phyloP scores from a whole-genome alignment of 1,140 invertebrate genomes.

The Zophobas atratus region DNA sequence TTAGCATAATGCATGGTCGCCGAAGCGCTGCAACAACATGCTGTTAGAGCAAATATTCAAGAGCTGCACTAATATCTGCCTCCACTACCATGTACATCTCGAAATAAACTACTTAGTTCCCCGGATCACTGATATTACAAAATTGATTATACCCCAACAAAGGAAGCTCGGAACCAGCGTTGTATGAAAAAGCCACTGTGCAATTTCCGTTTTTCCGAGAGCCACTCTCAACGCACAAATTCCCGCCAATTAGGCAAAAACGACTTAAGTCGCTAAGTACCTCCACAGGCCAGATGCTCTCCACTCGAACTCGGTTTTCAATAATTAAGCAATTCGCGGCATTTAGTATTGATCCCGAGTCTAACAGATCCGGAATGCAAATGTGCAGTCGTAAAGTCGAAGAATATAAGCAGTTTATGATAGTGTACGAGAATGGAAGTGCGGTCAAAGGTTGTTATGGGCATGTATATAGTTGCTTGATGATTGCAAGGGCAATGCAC shows the following conservation, averaged over 20 bases:
- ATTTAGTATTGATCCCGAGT: slow-evolving; percentile 4
- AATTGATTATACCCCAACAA: too few relatives aligned
- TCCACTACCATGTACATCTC: background rate
- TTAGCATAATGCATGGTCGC: background rate
- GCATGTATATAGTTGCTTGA: slow-evolving; percentile 26
- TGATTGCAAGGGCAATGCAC: slow-evolving; percentile 38
- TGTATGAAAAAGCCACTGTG: too few relatives aligned
- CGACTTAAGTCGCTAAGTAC: background rate
- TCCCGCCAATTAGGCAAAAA: slow-evolving; percentile 5
- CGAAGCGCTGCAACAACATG: background rate
- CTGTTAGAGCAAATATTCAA: background rate
- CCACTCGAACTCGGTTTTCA: background rate
- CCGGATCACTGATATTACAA: too few relatives aligned
- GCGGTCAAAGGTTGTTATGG: slow-evolving; percentile 35
- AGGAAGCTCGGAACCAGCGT: too few relatives aligned
- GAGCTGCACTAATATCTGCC: background rate
- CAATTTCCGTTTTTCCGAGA: too few relatives aligned
- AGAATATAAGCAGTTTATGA: slow-evolving; percentile 9
- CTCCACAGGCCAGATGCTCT: slow-evolving; percentile 1
- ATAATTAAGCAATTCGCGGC: background rate
- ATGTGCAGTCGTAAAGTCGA: background rate
- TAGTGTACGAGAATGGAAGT: slow-evolving; percentile 26
- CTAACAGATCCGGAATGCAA: slow-evolving; percentile 22
- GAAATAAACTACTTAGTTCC: too few relatives aligned
- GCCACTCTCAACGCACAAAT: background rate